Evolutionary conservation across 1,140 invertebrate genomes (phyloP).

Genomic region (Musca domestica): DNA sequence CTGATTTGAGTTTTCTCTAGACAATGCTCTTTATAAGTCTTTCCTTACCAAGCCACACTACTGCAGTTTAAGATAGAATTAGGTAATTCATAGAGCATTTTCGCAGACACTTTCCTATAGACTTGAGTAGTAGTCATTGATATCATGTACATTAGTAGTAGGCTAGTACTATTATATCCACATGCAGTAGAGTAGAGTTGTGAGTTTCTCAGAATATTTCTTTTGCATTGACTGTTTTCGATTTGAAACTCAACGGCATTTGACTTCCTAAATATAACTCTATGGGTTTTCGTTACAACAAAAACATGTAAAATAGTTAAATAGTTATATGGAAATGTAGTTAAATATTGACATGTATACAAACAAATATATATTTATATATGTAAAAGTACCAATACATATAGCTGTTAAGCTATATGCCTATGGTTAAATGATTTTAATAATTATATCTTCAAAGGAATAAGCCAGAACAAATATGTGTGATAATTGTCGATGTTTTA

Average conservation of each 20-base stretch:
- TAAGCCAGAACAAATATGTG: not conserved
- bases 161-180: not conserved
- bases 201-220: not conserved
- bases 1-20: too few species aligned
- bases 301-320: slow-evolving; percentile 13
- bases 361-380: not conserved
- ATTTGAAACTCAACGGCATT: slow-evolving; percentile 3
- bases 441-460: slow-evolving; percentile 29
- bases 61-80: too few species aligned
- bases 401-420: not conserved
- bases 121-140: too few species aligned
- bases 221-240: too few species aligned
- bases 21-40: too few species aligned
- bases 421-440: slow-evolving; percentile 11
- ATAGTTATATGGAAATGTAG: slow-evolving; percentile 16
- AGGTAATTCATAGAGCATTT: too few species aligned
- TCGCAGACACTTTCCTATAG: too few species aligned
- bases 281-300: slow-evolving; percentile 19
- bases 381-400: not conserved
- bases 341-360: not conserved
- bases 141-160: not conserved
- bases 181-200: slow-evolving; percentile 8
- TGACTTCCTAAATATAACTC: slow-evolving; percentile 11
- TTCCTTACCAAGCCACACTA: too few species aligned
- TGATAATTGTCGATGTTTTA: slow-evolving; percentile 23